A percentile compares a stretch with the other conserved stretches of the same genome.
These are phyloP conservation scores for Elephas maximus DNA, from an alignment of 2,113 vertebrate genomes.

Conservation along the genomic window DNA sequence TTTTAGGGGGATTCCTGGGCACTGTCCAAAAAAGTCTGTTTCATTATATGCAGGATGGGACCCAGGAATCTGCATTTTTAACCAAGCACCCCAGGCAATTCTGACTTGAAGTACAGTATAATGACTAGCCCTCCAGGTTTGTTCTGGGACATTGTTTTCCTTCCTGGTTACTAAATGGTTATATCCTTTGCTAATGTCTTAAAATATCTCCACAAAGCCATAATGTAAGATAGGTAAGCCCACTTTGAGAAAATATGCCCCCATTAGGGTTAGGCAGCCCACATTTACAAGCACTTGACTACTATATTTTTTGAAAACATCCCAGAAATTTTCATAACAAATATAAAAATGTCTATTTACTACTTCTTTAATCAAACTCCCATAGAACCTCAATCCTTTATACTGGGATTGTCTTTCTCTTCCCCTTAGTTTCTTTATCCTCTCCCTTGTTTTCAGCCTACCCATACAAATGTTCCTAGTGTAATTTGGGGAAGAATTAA, in stretches of 20 bases:
- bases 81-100: neutral
- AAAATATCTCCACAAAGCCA: neutral
- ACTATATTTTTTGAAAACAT: neutral
- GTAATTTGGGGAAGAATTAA: conserved; percentile 19
- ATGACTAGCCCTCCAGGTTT: neutral
- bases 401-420: neutral
- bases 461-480: neutral
- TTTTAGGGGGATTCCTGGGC: neutral
- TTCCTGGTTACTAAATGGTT: conserved; percentile 12
- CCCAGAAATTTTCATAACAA: conserved; percentile 23
- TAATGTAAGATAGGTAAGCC: neutral
- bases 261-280: neutral
- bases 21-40: neutral
- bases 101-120: neutral
- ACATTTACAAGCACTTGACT: conserved; percentile 38
- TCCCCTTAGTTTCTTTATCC: neutral
- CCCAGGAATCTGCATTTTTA: neutral
- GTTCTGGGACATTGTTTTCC: neutral
- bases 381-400: conserved; percentile 18
- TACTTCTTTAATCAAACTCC: conserved; percentile 31
- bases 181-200: neutral
- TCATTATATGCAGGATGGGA: neutral
- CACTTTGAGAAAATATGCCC: neutral
- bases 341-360: conserved; percentile 7
- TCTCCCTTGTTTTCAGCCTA: neutral